These are phyloP conservation scores for Dinomys branickii DNA, from an alignment of 2,113 vertebrate genomes.

Conservation along the genomic window DNA sequence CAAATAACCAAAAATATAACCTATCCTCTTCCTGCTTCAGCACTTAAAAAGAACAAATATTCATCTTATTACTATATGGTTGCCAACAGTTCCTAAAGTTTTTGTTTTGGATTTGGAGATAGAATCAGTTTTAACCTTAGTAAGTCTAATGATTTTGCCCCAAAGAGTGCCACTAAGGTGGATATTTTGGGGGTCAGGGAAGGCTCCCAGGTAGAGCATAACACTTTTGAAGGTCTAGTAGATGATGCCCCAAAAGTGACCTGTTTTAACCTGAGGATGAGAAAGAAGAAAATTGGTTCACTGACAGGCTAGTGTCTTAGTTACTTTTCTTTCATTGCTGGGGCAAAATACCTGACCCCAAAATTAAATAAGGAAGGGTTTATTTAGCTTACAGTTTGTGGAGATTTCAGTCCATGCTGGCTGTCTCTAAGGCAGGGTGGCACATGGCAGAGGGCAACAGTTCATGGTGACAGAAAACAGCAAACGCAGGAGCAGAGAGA, in stretches of 20 bases:
- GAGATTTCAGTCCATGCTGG: too few species aligned
- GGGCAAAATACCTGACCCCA: too few species aligned
- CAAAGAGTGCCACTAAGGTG: not conserved
- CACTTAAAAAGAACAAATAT: not conserved
- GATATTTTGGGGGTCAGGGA: not conserved
- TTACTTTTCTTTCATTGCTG: too few species aligned
- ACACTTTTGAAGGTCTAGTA: not conserved
- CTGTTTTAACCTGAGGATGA: constrained; percentile 23
- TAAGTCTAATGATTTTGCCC: constrained; percentile 32
- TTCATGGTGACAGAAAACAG: too few species aligned
- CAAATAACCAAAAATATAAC: not conserved
- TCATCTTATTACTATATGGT: not conserved
- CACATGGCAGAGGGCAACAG: too few species aligned
- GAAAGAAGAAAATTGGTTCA: not conserved
- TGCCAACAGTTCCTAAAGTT: not conserved
- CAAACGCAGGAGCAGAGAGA: too few species aligned
- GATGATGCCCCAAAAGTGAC: not conserved
- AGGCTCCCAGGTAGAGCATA: not conserved
- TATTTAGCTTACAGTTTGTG: too few species aligned
- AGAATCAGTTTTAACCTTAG: not conserved
- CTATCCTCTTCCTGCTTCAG: too few species aligned
- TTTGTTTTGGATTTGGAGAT: constrained; percentile 46
- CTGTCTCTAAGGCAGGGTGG: too few species aligned
- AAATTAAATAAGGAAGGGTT: too few species aligned
- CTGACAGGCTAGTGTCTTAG: not conserved